Conservation (phyloP, 2,797 vertebrate genomes). For the Anabacerthia variegaticeps region DNA sequence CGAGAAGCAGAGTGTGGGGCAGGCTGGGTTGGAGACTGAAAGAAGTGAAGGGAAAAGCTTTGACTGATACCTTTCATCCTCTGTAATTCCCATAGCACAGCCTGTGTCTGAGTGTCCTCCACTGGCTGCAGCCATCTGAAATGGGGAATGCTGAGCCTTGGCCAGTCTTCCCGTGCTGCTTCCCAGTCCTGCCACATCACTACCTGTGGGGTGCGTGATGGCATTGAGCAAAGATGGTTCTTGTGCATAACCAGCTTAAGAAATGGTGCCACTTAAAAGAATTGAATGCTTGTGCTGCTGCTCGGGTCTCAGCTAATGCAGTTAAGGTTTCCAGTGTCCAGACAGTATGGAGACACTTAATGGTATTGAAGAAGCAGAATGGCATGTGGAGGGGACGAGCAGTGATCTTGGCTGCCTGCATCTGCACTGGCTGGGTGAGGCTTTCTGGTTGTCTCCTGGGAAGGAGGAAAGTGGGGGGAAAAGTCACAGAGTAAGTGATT, state of each 20-base stretch:
- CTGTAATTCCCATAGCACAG: not conserved
- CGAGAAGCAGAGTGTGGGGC: not conserved
- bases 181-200: not conserved
- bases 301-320: constrained; percentile 42
- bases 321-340: constrained; percentile 61
- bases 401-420: constrained; percentile 6
- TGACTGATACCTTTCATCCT: not conserved
- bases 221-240: not conserved
- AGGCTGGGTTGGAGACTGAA: not conserved
- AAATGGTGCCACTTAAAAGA: constrained; percentile 42
- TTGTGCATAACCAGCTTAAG: not conserved
- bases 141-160: not conserved
- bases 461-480: not conserved
- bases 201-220: not conserved
- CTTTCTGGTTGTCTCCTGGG: not conserved
- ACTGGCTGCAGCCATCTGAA: not conserved
- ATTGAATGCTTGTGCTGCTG: constrained; percentile 44
- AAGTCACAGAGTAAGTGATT: not conserved
- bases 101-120: fast-evolving
- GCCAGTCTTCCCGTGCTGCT: not conserved
- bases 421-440: not conserved
- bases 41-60: not conserved
- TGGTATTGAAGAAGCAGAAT: constrained; percentile 59
- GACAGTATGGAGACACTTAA: constrained; percentile 69
- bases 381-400: not conserved